Evolutionary conservation across 2,113 vertebrate genomes (phyloP), one percentile per base, ranked within the genome.

Genomic region (Rhabdomys dilectus): DNA sequence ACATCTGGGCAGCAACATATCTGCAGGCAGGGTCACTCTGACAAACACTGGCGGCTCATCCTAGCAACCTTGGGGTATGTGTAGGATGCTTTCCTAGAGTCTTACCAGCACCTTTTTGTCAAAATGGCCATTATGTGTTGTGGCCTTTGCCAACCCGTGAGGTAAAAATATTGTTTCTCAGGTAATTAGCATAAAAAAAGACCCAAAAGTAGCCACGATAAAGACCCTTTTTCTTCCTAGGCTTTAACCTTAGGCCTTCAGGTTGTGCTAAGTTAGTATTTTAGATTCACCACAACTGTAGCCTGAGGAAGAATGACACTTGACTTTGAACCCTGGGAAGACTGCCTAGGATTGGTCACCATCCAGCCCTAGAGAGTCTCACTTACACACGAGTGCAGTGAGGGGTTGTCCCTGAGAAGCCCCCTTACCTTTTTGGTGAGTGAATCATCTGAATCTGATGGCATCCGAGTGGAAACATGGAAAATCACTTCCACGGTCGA

Each of bases 381-480:
- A 17, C 51, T 39, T 78, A 31, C 10, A 68, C 31, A 68, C 2
- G 1, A 22, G 16, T 60, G 34, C 4, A 34, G 24, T 11, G 17
- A 77, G 11, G 15, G 19, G 9, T 13, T 73, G n/a, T 31, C 31
- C 60, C 48, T 1, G 12, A 34, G 21, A 60, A 92, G 39, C n/a
- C 0, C 2, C 5, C 29, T 89, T 98, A 99, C 99, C 99, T 99
- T 99, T 99, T 99, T 99, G 97, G 99, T 99, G 97, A 99, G 99
- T 0, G 99, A 99, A 96, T 99, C 99, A 2, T 99, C 99, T 0
- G 99, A 99, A 97, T 99, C 99, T 0, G 99, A 99, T 0, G 99
- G 99, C 99, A 99, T 99, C n/a, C 99, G 99, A 0, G 99, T 99
- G 72, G 99, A 99, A 87, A 99, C 99, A 0, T 99, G 99, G 98